Base-by-base conservation (phyloP, 92 coral and sea anemone species). In the Zoanthus sansibaricus region DNA sequence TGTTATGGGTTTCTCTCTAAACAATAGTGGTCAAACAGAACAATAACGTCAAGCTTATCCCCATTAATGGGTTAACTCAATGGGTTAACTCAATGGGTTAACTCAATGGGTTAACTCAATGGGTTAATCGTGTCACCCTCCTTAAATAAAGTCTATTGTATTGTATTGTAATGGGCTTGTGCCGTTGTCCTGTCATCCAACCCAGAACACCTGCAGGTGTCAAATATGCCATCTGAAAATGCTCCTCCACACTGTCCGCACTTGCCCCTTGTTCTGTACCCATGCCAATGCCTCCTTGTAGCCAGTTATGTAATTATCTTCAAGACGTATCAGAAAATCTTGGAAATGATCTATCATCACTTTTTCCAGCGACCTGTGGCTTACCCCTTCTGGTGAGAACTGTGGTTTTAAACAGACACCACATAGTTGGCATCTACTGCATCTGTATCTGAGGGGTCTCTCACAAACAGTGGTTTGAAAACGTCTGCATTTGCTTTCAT, bases 381-480 rank as follows among this genome's bases (percentile, higher is more conserved):
- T 56, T 56, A 15, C 71, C 31, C 94, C 90, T 86, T 91, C 88
- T 11, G 79, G 79, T 68, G 91, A 91, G 73, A 76, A 91, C 69
- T 82, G 59, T n/a, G 94, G 93, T 32, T 52, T 61, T 72, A 93
- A 76, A 91, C 45, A 6, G 91, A 93, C 59, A 93, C 88, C 52
- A 91, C 90, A 88, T 93, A 93, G 80, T 87, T 89, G 78, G 94
- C 86, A 91, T 93, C 83, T 56, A 78, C 71, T 58, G 30, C 83
- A 33, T 78, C 71, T 33, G 71, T 58, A 77, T 30, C 82, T 54
- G 68, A 20, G 82, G 82, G 68, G 83, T 58, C 78, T 61, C 74
- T 75, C 30, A 88, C 88, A 64, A 88, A 88, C 62, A 83, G 62
- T 21, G 79, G 25, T 56, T 88, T 64, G 67, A 75, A 75, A 14